These are phyloP conservation scores for Tetrax tetrax DNA, from an alignment of 2,113 vertebrate genomes.

Conservation along the genomic window DNA sequence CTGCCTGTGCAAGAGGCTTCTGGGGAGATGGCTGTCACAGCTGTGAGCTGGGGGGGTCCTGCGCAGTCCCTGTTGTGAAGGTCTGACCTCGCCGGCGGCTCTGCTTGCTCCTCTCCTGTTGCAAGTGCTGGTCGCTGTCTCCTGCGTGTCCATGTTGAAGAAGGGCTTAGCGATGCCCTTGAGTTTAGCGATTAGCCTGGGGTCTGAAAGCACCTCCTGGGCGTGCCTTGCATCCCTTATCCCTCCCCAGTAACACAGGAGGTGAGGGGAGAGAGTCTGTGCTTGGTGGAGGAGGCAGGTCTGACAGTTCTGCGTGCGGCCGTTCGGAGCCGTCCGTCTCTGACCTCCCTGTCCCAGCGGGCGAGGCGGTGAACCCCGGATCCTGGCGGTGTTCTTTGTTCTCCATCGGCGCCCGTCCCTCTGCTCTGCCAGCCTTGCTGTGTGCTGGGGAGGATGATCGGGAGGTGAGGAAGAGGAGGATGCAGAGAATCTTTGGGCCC, in stretches of 20 bases:
- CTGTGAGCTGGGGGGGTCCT: neutral
- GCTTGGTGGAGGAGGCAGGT: neutral
- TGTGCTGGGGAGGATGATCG: neutral
- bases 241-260: neutral
- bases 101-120: neutral
- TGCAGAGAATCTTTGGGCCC: neutral
- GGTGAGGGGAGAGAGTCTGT: neutral
- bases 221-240: neutral
- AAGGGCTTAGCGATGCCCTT: neutral
- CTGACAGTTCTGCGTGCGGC: accelerated
- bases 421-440: neutral
- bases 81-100: neutral
- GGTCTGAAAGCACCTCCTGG: neutral
- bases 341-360: accelerated
- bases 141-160: too few relatives aligned
- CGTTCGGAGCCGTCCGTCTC: neutral
- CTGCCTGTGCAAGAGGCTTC: neutral
- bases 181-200: neutral
- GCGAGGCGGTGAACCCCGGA: neutral
- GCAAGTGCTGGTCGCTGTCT: neutral
- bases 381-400: neutral
- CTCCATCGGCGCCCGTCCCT: neutral
- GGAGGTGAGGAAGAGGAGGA: neutral
- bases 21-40: neutral
- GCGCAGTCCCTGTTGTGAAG: neutral